These are phyloP conservation scores for Catharus bicknelli DNA, from an alignment of 2,113 vertebrate species.

Conservation along the genomic window DNA sequence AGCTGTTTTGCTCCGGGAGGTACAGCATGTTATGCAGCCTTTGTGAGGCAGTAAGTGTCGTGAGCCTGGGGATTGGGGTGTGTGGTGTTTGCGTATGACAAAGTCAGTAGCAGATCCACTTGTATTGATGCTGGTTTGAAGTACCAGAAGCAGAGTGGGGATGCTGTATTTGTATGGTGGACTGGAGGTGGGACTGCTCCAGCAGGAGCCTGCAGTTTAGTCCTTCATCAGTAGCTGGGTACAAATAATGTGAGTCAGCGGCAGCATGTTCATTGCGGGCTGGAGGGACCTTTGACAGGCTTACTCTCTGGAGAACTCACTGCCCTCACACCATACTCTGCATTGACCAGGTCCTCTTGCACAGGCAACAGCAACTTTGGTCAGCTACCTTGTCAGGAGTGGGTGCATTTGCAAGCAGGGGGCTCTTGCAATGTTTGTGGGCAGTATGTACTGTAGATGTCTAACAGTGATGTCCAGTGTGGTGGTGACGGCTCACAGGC, in stretches of 20 bases:
- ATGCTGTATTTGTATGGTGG: not conserved
- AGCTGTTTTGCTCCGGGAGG: not conserved
- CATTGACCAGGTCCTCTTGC: not conserved
- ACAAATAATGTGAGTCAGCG: not conserved
- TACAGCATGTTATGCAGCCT: not conserved
- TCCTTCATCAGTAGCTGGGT: not conserved
- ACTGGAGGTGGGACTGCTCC: not conserved
- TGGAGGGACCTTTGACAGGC: not conserved
- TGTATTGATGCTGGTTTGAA: not conserved
- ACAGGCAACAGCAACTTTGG: not conserved
- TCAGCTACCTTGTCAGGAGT: not conserved
- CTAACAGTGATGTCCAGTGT: not conserved
- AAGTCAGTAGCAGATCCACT: not conserved
- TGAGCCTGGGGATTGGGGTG: not conserved
- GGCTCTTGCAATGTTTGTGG: not conserved
- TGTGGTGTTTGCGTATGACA: not conserved
- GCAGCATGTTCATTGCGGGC: not conserved
- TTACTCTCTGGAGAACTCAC: accelerated
- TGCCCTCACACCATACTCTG: accelerated
- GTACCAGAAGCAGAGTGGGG: not conserved
- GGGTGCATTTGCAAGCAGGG: not conserved
- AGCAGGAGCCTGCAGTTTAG: not conserved
- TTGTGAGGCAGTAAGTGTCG: not conserved
- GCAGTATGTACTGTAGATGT: accelerated
- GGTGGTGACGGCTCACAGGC: accelerated